Percentiles rank a stretch among this genome's conserved stretches.
Evolutionary conservation across 2,888 invertebrate species (phyloP).

Genomic region (Tethea ocularis): DNA sequence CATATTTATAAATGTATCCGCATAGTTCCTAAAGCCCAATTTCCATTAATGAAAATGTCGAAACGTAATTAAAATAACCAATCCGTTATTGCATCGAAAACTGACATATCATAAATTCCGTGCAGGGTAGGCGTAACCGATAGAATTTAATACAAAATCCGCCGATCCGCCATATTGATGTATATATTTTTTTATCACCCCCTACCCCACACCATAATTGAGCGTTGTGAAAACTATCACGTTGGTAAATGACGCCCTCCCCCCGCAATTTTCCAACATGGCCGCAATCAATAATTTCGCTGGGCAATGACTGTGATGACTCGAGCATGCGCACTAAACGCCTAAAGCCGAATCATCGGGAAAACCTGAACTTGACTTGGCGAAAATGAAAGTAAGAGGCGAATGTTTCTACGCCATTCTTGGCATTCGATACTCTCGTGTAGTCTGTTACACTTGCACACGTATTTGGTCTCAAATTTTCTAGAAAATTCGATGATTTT

Average conservation of each 20-base stretch:
- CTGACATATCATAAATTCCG: slow-evolving; percentile 61
- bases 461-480: slow-evolving; percentile 14
- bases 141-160: slow-evolving; percentile 79
- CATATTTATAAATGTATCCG: neutral
- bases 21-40: neutral
- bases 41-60: slow-evolving; percentile 9
- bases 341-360: slow-evolving; percentile 66
- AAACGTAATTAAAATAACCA: slow-evolving; percentile 49
- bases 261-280: slow-evolving; percentile 76
- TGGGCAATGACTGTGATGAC: slow-evolving; percentile 84
- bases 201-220: slow-evolving; percentile 69
- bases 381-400: slow-evolving; percentile 81
- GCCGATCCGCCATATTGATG: slow-evolving; percentile 75
- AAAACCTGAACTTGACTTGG: slow-evolving; percentile 83
- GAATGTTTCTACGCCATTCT: slow-evolving; percentile 80
- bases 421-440: slow-evolving; percentile 58
- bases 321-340: slow-evolving; percentile 70
- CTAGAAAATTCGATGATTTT: neutral
- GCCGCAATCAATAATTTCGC: slow-evolving; percentile 82
- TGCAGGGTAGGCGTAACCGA: slow-evolving; percentile 63
- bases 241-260: slow-evolving; percentile 73
- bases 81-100: slow-evolving; percentile 54
- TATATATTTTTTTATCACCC: slow-evolving; percentile 69
- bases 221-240: slow-evolving; percentile 83
- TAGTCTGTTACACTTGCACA: slow-evolving; percentile 20